phyloP scores from a whole-genome alignment of 2,113 vertebrate species.

The Kryptolebias marmoratus region DNA sequence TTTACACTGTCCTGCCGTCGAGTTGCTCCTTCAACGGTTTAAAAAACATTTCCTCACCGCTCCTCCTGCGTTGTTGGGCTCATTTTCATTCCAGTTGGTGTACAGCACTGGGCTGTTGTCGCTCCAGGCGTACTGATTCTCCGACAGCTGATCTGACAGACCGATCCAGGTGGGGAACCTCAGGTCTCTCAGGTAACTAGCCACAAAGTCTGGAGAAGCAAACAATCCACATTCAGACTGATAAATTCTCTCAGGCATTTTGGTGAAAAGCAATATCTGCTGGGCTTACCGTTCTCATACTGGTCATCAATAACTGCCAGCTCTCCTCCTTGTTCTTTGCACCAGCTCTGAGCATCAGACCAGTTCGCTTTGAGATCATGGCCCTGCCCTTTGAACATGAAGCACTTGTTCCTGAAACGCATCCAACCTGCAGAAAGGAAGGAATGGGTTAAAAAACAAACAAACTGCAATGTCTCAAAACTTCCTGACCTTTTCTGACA shows the following conservation, averaged over 20 bases:
- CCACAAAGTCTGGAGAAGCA: slow-evolving; percentile 75
- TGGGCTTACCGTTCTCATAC: slow-evolving; percentile 79
- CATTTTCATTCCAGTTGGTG: slow-evolving; percentile 81
- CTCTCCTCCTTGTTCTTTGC: slow-evolving; percentile 66
- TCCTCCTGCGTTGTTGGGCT: slow-evolving; percentile 78
- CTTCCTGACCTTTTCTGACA: no score
- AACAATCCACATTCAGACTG: neutral
- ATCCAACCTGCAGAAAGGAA: slow-evolving; percentile 72
- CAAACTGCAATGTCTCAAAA: no score
- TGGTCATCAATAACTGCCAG: slow-evolving; percentile 79
- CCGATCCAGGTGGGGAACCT: slow-evolving; percentile 77
- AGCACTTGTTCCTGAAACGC: slow-evolving; percentile 80
- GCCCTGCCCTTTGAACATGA: slow-evolving; percentile 78
- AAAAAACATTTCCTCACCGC: slow-evolving; percentile 51
- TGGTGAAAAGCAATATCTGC: neutral
- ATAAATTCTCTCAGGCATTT: neutral
- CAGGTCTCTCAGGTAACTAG: slow-evolving; percentile 80
- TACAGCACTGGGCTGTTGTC: slow-evolving; percentile 80
- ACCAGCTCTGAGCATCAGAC: slow-evolving; percentile 73
- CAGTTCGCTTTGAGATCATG: slow-evolving; percentile 72
- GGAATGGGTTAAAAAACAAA: neutral
- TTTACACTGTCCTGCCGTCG: neutral
- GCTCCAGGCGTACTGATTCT: slow-evolving; percentile 80
- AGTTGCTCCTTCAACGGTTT: neutral
- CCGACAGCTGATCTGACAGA: slow-evolving; percentile 70